Evolutionary conservation across 2,113 vertebrate genomes (phyloP).

Genomic region (Colius striatus): DNA sequence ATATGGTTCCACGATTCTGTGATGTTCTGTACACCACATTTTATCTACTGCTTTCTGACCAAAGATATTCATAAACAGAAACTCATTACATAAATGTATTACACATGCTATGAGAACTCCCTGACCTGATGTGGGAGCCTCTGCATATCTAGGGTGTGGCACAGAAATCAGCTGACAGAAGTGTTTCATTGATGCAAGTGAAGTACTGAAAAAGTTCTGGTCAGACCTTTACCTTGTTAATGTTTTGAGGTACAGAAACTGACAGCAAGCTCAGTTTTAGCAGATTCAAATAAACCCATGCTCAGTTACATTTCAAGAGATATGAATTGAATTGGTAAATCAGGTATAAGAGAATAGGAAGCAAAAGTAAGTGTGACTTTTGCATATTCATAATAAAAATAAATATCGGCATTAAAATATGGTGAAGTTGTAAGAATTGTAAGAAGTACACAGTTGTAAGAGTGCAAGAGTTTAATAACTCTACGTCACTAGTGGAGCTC

Average conservation of each 20-base stretch:
- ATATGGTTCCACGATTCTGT: background rate
- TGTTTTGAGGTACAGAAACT: background rate
- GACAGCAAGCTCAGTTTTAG: background rate
- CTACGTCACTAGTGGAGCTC: background rate
- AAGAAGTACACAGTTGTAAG: background rate
- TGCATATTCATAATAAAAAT: background rate
- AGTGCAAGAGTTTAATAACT: background rate
- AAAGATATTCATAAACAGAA: background rate
- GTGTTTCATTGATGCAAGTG: background rate
- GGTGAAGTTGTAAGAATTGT: background rate
- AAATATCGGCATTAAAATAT: background rate
- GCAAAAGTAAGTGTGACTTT: background rate
- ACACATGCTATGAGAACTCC: background rate
- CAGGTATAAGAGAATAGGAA: background rate
- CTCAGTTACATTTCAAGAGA: background rate
- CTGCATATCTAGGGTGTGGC: rapidly evolving
- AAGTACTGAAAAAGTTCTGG: background rate
- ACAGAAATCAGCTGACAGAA: background rate
- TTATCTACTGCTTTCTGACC: background rate
- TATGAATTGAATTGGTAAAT: background rate
- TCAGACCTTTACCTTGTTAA: background rate
- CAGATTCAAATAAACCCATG: background rate
- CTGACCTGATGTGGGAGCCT: background rate
- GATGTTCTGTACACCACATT: background rate
- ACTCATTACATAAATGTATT: background rate